A percentile compares a stretch with the other conserved stretches of the same genome.
phyloP scores from a whole-genome alignment of 1,140 invertebrate genomes.

The Cepaea nemoralis region DNA sequence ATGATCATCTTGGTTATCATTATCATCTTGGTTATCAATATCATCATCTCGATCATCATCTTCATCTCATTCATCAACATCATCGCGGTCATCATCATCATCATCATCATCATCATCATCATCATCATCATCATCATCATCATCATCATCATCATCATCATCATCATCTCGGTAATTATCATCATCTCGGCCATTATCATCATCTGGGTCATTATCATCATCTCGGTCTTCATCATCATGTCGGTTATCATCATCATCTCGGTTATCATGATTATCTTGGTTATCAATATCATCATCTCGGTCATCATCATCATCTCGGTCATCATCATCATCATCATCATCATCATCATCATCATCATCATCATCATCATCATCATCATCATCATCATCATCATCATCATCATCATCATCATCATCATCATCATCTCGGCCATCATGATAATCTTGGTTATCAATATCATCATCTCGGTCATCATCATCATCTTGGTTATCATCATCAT shows the following conservation, averaged over 20 bases:
- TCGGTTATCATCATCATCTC: conserved; percentile 10
- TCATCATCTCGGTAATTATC: not conserved
- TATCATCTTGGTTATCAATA: too few relatives aligned
- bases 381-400: conserved; percentile 14
- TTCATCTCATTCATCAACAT: too few relatives aligned
- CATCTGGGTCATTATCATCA: conserved; percentile 11
- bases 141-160: conserved; percentile 23
- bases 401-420: conserved; percentile 13
- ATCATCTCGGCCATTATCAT: conserved; percentile 8
- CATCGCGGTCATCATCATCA: conserved; percentile 3
- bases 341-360: conserved; percentile 13
- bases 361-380: conserved; percentile 20
- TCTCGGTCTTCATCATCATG: not conserved
- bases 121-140: conserved; percentile 10
- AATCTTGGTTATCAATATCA: not conserved
- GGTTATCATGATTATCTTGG: not conserved
- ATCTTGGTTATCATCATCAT: not conserved
- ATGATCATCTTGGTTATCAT: too few relatives aligned
- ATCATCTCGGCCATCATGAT: conserved; percentile 3
- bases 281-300: too few relatives aligned
- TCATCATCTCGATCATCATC: too few relatives aligned
- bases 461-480: too few relatives aligned
- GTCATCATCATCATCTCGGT: too few relatives aligned
- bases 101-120: conserved; percentile 18
- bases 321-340: conserved; percentile 8